Conservation (phyloP, 2,113 vertebrate species). For the Macaca fascicularis region T2T-MFA8v1.1 NC_088380.1:56801001-56801500, state of each 20-base stretch:
- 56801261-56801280: background rate
- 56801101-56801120: background rate
- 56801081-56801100: background rate
- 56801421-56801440: background rate
- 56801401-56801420: background rate
- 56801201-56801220: background rate
- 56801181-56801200: background rate
- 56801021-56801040: background rate
- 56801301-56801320: background rate
- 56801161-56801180: background rate
- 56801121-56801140: background rate
- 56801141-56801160: background rate
- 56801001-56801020: background rate
- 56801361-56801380: background rate
- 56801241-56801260: background rate
- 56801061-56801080: background rate
- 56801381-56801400: background rate
- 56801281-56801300: background rate
- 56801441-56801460: background rate
- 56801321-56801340: background rate
- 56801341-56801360: background rate
- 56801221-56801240: conserved; percentile 3
- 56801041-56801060: background rate
- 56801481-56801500: background rate
- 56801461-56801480: background rate